Conservation (phyloP, 2,113 vertebrate species). For the Tenebrosternarchus preto region DNA sequence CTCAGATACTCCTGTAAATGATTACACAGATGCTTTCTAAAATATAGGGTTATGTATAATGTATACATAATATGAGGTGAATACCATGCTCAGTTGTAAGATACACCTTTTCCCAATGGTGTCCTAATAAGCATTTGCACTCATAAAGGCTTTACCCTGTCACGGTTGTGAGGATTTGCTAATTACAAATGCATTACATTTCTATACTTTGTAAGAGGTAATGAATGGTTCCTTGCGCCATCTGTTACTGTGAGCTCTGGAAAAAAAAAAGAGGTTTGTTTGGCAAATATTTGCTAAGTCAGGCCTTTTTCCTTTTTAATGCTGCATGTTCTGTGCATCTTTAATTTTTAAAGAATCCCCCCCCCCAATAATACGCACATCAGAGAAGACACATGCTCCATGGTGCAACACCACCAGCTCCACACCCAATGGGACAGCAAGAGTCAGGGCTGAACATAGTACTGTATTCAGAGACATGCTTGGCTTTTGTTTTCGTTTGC, state of each 20-base stretch:
- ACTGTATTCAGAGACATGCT: conserved; percentile 47
- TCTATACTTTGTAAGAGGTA: conserved; percentile 17
- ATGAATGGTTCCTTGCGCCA: conserved; percentile 14
- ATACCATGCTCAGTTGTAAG: not conserved
- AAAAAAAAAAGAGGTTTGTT: not conserved
- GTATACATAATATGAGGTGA: conserved; percentile 10
- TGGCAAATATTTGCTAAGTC: conserved; percentile 35
- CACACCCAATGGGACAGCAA: conserved; percentile 8
- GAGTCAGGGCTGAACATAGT: conserved; percentile 40
- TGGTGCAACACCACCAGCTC: conserved; percentile 23
- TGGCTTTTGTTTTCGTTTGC: conserved; percentile 44
- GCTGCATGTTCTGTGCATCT: conserved; percentile 53
- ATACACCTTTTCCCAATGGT: conserved; percentile 11
- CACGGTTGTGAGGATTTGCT: conserved; percentile 10
- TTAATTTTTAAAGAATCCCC: not conserved
- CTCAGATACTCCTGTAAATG: conserved; percentile 23
- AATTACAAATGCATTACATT: conserved; percentile 20
- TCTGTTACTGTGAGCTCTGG: conserved; percentile 40
- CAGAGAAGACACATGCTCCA: conserved; percentile 39
- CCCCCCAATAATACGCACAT: conserved; percentile 20
- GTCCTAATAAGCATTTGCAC: conserved; percentile 37
- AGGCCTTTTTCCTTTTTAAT: conserved; percentile 21
- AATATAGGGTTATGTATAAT: conserved; percentile 33
- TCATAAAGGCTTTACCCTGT: conserved; percentile 29
- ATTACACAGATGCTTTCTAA: conserved; percentile 19